phyloP scores from a whole-genome alignment of 1,140 invertebrate species.

The Eupeodes corollae region DNA sequence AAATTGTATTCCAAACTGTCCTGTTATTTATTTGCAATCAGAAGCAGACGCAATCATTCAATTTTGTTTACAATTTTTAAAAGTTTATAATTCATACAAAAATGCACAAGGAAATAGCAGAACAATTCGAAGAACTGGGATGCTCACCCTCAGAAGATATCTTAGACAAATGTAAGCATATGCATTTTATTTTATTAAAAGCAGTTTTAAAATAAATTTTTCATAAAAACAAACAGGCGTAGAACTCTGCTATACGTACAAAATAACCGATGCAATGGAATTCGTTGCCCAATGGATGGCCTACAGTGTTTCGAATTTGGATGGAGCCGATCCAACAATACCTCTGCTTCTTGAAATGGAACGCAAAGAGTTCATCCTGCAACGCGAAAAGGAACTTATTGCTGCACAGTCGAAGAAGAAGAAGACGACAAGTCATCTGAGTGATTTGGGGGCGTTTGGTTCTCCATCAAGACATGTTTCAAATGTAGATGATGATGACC shows the following conservation, averaged over 20 bases:
- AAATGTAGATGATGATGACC: too few relatives aligned
- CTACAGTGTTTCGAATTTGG: slow-evolving; percentile 47
- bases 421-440: too few relatives aligned
- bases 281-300: slow-evolving; percentile 57
- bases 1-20: too few relatives aligned
- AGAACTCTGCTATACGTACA: slow-evolving; percentile 45
- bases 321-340: slow-evolving; percentile 44
- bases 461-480: too few relatives aligned
- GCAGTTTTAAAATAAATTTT: slow-evolving; percentile 8
- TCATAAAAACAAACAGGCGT: slow-evolving; percentile 33
- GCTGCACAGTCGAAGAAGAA: slow-evolving; percentile 9
- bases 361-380: slow-evolving; percentile 48
- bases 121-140: slow-evolving; percentile 3
- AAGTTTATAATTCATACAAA: too few relatives aligned
- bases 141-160: slow-evolving; percentile 2
- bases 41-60: too few relatives aligned
- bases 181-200: slow-evolving; percentile 2
- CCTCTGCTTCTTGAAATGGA: slow-evolving; percentile 46
- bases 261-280: slow-evolving; percentile 48
- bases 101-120: slow-evolving; percentile 1
- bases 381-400: slow-evolving; percentile 24
- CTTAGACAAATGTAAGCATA: slow-evolving; percentile 8
- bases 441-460: too few relatives aligned
- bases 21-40: too few relatives aligned
- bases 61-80: too few relatives aligned